Percentiles rank a stretch among this genome's conserved stretches.
These are phyloP conservation scores for Crotalus horridus DNA, from an alignment of 2,113 vertebrate genomes.

Conservation along the genomic window DNA sequence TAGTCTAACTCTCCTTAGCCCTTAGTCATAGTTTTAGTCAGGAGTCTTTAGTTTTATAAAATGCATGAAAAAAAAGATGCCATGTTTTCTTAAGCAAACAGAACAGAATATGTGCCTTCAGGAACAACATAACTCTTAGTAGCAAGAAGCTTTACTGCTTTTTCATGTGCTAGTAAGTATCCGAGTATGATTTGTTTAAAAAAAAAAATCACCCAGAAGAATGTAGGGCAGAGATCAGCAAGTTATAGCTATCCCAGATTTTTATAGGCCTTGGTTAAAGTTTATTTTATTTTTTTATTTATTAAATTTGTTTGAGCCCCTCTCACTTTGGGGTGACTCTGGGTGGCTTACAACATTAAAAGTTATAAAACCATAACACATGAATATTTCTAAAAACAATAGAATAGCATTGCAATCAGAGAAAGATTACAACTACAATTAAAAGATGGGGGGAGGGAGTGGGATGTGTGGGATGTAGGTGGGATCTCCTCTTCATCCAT, in stretches of 20 bases:
- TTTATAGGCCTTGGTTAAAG: neutral
- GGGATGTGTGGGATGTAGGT: neutral
- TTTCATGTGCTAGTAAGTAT: conserved; percentile 20
- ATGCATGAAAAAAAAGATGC: neutral
- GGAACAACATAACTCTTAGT: conserved; percentile 26
- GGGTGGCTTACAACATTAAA: neutral
- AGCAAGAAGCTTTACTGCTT: conserved; percentile 28
- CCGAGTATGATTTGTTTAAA: neutral
- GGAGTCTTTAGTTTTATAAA: neutral
- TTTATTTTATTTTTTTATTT: neutral
- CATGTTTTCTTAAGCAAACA: neutral
- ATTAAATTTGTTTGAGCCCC: neutral
- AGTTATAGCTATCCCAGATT: neutral
- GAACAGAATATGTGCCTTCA: conserved; percentile 22
- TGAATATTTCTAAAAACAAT: neutral
- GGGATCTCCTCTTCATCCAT: neutral
- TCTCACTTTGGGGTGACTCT: neutral
- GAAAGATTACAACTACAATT: neutral
- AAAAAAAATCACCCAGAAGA: neutral
- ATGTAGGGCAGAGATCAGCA: neutral
- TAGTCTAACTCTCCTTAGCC: neutral
- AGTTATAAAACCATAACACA: neutral
- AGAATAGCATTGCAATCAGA: neutral
- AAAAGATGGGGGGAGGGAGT: neutral
- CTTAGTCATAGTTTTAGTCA: neutral